These are phyloP conservation scores for Camponotus floridanus DNA, from an alignment of 1,140 invertebrate species.

Conservation along the genomic window DNA sequence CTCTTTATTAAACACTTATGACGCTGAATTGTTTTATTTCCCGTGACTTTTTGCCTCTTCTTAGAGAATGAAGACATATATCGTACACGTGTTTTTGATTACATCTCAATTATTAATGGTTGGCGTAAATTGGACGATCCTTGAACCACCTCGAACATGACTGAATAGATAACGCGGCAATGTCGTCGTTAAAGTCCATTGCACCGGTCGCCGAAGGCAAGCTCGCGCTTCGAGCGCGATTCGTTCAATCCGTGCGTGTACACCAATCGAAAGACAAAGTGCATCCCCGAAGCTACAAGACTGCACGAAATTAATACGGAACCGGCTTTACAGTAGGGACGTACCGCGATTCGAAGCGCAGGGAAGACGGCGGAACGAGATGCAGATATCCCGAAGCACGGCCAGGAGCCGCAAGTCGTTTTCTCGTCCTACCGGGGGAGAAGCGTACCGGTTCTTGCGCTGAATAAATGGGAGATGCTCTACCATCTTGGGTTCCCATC, in stretches of 20 bases:
- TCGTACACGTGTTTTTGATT: background rate
- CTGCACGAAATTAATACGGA: slow-evolving; percentile 79
- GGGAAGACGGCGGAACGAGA: slow-evolving; percentile 50
- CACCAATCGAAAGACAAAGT: slow-evolving; percentile 70
- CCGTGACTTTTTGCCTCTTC: background rate
- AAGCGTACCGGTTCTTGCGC: slow-evolving; percentile 71
- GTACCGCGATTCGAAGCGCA: slow-evolving; percentile 37
- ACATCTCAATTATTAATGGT: background rate
- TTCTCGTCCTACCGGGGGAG: slow-evolving; percentile 62
- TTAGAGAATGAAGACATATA: background rate
- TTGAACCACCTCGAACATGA: background rate
- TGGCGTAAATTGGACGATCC: slow-evolving; percentile 1
- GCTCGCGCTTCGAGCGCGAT: slow-evolving; percentile 59
- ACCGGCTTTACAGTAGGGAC: slow-evolving; percentile 75
- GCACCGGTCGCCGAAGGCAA: background rate
- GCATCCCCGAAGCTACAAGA: slow-evolving; percentile 63
- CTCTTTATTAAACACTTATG: background rate
- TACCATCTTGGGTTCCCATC: slow-evolving; percentile 78
- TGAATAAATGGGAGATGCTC: slow-evolving; percentile 75
- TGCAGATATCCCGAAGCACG: slow-evolving; percentile 62
- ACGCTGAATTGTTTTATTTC: background rate
- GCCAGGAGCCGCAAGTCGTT: slow-evolving; percentile 58
- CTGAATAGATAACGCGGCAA: slow-evolving; percentile 46
- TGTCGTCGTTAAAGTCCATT: slow-evolving; percentile 51
- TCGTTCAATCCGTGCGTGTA: background rate